Base-by-base conservation (phyloP, 2,888 invertebrate genomes). In the Limenitis camilla region DNA sequence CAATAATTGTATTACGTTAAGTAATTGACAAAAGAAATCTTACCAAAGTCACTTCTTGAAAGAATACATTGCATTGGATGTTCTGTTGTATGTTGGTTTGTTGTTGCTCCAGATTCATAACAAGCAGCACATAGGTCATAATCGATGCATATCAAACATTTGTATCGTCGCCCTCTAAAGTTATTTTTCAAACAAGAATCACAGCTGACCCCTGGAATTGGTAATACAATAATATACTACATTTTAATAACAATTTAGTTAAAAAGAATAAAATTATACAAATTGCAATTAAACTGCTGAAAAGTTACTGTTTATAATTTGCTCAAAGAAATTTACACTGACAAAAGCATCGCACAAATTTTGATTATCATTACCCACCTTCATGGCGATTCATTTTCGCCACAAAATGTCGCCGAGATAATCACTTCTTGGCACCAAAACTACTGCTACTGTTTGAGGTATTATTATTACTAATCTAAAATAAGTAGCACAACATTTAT, bases 41-140 rank as follows among this genome's bases (percentile, higher is more conserved):
- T 85, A 95, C 95, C 98, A 90, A 96, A 97, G 89, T 99, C 99
- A 81, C 95, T 92, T 86, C 97, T 92, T 66, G 98, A 98, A 75
- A 99, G 91, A 72, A 99, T 98, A 85, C 98, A 98, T 89, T 99
- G 99, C 96, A 99, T 97, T 55, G 99, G 97, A 89, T 99, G 99
- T 84, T 97, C 97, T 69, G 94, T 93, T 66, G 95, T 94, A 85
- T 99, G 99, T 71, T 96, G 92, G 64, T 96, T 95, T 68, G 95
- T 95, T 61, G 94, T 95, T 62, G 95, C 95, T 71, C 96, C 96
- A 69, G 93, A 93, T 81, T 98, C 97, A 85, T 96, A 98, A 84
- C 98, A 99, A 71, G 93, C 92, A 72, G 97, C 95, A 89, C 99
- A 99, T 72, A 99, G 91, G 90, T 99, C 99, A 90, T 98, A 99